phyloP scores from a whole-genome alignment of 2,113 vertebrate species.

The Hydrochoerus hydrochaeris region DNA sequence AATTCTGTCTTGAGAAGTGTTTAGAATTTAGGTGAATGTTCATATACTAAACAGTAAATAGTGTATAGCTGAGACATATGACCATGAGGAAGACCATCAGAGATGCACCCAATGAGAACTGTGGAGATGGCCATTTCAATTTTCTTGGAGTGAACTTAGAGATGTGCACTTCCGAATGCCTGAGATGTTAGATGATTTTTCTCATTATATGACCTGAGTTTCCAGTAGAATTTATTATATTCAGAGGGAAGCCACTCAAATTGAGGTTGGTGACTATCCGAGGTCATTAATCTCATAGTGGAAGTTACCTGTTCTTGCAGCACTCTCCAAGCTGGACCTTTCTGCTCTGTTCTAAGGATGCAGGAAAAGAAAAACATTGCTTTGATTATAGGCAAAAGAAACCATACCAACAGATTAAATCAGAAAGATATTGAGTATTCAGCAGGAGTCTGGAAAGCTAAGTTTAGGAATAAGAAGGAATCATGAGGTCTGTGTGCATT shows the following conservation, averaged over 20 bases:
- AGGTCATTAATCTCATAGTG: background rate
- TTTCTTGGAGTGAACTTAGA: background rate
- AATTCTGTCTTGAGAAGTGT: background rate
- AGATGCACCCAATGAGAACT: background rate
- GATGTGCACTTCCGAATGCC: background rate
- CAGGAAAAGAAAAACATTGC: background rate
- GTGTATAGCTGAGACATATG: background rate
- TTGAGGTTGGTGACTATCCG: background rate
- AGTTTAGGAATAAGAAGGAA: background rate
- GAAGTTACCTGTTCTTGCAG: background rate
- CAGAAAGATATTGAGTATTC: background rate
- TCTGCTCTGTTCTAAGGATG: background rate
- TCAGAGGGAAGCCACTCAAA: background rate
- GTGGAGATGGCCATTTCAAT: background rate
- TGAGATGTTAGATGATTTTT: background rate
- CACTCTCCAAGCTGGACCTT: background rate
- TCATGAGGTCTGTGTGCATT: background rate
- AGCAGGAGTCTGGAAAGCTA: background rate
- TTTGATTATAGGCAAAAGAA: conserved; percentile 17
- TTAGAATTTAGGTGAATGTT: background rate
- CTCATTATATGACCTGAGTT: background rate
- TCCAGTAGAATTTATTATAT: background rate
- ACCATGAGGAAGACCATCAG: background rate
- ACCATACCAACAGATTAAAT: background rate
- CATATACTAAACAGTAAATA: background rate